phyloP scores from a whole-genome alignment of 2,888 invertebrate genomes.

The Agrotis segetum region DNA sequence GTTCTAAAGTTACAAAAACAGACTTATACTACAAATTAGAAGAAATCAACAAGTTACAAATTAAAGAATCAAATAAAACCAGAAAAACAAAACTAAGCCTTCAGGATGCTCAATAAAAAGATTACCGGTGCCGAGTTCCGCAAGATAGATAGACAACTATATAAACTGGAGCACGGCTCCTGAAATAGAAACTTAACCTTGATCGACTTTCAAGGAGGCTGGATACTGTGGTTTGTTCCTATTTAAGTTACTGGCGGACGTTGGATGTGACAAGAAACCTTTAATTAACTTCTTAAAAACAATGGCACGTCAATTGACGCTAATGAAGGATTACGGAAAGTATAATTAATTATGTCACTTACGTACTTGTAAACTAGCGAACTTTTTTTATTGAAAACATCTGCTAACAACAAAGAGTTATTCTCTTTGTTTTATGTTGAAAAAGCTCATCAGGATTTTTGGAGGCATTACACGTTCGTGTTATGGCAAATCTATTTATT shows the following conservation, averaged over 20 bases:
- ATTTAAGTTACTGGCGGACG: neutral
- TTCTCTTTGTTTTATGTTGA: too few species aligned
- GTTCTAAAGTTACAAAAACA: neutral
- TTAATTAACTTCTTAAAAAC: neutral
- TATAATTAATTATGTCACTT: too few species aligned
- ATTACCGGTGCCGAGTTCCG: constrained; percentile 4
- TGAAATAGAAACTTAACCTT: constrained; percentile 35
- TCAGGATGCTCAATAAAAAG: constrained; percentile 9
- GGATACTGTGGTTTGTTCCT: neutral
- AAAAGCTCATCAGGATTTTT: too few species aligned
- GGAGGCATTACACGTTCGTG: too few species aligned
- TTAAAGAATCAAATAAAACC: neutral
- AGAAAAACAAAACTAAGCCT: neutral
- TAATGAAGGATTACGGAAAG: too few species aligned
- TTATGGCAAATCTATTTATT: too few species aligned
- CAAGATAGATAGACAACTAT: constrained; percentile 2
- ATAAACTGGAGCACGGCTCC: constrained; percentile 13
- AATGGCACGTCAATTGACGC: neutral
- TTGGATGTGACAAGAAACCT: neutral
- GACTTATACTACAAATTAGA: neutral
- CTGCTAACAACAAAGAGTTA: too few species aligned
- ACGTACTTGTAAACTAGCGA: too few species aligned
- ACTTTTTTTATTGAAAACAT: too few species aligned
- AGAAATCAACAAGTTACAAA: constrained; percentile 7
- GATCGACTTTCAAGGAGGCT: constrained; percentile 3